Conservation (phyloP, 2,888 invertebrate species). For the Emesis furor region DNA sequence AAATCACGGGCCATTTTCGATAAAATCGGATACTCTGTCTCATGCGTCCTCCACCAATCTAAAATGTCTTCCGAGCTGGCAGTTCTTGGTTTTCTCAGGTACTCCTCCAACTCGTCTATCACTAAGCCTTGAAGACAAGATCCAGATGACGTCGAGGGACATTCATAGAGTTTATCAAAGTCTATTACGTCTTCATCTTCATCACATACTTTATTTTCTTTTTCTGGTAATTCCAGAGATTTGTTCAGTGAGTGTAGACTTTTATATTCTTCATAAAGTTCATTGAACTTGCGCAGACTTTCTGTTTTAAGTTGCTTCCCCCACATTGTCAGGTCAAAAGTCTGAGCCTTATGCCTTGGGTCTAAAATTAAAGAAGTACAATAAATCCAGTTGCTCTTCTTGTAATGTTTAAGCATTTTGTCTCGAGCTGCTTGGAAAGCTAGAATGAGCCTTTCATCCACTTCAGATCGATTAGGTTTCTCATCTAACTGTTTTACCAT, state of each 20-base stretch:
- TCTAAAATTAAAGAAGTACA: slow-evolving; percentile 74
- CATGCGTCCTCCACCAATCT: slow-evolving; percentile 66
- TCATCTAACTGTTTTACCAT: slow-evolving; percentile 72
- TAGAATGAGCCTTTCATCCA: slow-evolving; percentile 74
- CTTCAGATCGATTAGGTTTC: slow-evolving; percentile 73
- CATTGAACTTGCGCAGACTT: slow-evolving; percentile 63
- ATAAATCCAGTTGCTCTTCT: slow-evolving; percentile 72
- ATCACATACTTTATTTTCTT: slow-evolving; percentile 66
- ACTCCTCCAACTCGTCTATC: slow-evolving; percentile 64
- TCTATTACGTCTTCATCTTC: slow-evolving; percentile 67
- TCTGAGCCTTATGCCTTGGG: slow-evolving; percentile 74
- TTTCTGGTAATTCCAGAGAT: slow-evolving; percentile 56
- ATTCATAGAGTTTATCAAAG: slow-evolving; percentile 69
- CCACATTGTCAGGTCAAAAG: slow-evolving; percentile 72
- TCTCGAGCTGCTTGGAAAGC: slow-evolving; percentile 74
- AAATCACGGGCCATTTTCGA: slow-evolving; percentile 67
- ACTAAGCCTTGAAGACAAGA: slow-evolving; percentile 52
- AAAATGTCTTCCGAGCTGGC: slow-evolving; percentile 58
- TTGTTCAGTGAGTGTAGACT: slow-evolving; percentile 63
- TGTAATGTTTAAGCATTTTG: slow-evolving; percentile 74
- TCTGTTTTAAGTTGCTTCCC: slow-evolving; percentile 67
- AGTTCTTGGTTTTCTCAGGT: slow-evolving; percentile 60
- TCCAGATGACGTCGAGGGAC: slow-evolving; percentile 64
- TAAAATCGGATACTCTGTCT: slow-evolving; percentile 67
- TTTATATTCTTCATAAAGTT: slow-evolving; percentile 63